phyloP scores from a whole-genome alignment of 1,140 invertebrate genomes.

The Anthonomus grandis region DNA sequence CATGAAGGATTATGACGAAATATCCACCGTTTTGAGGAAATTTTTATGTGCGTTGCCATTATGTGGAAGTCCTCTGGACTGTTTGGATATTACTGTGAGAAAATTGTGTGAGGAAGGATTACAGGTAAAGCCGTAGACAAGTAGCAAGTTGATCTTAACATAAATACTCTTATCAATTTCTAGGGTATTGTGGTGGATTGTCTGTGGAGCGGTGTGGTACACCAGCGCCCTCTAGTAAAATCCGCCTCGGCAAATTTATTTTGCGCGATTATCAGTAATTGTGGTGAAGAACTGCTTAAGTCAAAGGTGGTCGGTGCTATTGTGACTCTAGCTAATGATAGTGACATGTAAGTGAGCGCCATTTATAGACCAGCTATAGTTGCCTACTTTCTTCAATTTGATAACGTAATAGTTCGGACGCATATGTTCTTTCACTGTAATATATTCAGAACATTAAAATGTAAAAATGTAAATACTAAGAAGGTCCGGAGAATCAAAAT shows the following conservation, averaged over 20 bases:
- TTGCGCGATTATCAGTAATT: slow-evolving; percentile 55
- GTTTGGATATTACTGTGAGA: slow-evolving; percentile 53
- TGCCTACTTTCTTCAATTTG: too few species aligned
- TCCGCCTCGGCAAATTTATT: slow-evolving; percentile 60
- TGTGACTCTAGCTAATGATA: slow-evolving; percentile 67
- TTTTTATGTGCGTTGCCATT: slow-evolving; percentile 55
- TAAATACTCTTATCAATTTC: neutral
- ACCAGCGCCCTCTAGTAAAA: slow-evolving; percentile 60
- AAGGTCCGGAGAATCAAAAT: too few species aligned
- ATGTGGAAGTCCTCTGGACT: slow-evolving; percentile 54
- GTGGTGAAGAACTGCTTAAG: slow-evolving; percentile 58
- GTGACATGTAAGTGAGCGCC: slow-evolving; percentile 62
- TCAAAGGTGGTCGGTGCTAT: slow-evolving; percentile 65
- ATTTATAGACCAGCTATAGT: too few species aligned
- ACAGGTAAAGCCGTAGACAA: slow-evolving; percentile 39
- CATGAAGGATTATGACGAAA: slow-evolving; percentile 47
- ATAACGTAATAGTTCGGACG: too few species aligned
- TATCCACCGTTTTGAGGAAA: slow-evolving; percentile 53
- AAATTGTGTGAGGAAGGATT: slow-evolving; percentile 50
- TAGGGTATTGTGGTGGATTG: slow-evolving; percentile 56
- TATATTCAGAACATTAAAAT: too few species aligned
- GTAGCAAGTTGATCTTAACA: neutral
- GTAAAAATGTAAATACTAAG: too few species aligned
- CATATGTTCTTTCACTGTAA: too few species aligned
- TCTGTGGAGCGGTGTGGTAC: slow-evolving; percentile 69